Base-by-base conservation (phyloP, 2,113 vertebrate species). In the Phalacrocorax carbo region DNA sequence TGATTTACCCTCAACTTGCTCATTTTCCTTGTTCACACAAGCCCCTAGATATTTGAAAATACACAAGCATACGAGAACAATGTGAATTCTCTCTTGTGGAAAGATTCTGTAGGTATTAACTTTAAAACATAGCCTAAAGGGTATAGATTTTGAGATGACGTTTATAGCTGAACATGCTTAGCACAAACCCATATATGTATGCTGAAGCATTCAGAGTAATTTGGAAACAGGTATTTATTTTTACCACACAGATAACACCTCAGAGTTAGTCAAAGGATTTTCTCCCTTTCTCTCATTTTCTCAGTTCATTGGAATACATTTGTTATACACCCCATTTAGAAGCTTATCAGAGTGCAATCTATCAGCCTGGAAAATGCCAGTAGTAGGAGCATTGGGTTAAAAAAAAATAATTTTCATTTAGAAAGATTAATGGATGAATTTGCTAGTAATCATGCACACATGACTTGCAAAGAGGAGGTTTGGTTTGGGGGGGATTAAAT, bases 381-480 rank as follows among this genome's bases (percentile, higher is more conserved):
- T 15, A 60, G 58, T 10, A 88, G n/a, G 57, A 91, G 13, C 38
- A 62, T 2, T 52, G 32, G 11, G 11, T 21, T 21, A 46, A 27
- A n/a, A 22, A 57, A 34, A 32, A 57, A 21, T 86, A 88, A 75
- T 78, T 86, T 81, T 94, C 30, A 92, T 42, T 93, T 87, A 57
- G 9, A 70, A 88, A 85, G 81, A 95, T 66, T 86, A 86, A 91
- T 76, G 25, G 65, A 78, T 91, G 65, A 83, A 82, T 86, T 95
- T 83, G 23, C 13, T 19, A 91, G 55, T 42, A 88, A 48, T 36
- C 46, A 54, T 42, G 25, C 23, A 71, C 23, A 69, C 6, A 49
- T 14, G 29, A 68, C 27, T 82, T 62, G 27, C 40, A 88, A 92
- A 92, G 9, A 77, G 71, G 15, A 76, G 13, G 46, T 48, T 36